These are phyloP conservation scores for Scomber japonicus DNA, from an alignment of 2,113 vertebrate species.

Conservation along the genomic window DNA sequence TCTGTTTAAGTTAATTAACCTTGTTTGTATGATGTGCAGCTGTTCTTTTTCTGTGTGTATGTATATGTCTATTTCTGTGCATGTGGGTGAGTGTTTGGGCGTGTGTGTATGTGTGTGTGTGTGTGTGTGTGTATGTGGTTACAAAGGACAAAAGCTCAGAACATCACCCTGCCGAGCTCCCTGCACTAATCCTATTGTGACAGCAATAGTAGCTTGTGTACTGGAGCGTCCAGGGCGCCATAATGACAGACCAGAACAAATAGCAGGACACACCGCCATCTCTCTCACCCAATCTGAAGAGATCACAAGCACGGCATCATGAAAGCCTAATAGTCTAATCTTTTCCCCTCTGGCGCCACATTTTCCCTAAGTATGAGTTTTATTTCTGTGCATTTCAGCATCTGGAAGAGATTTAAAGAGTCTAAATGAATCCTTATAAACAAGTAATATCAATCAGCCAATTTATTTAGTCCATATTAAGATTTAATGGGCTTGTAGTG, in stretches of 20 bases:
- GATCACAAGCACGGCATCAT: conserved; percentile 34
- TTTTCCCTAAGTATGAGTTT: neutral
- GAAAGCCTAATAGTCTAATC: conserved; percentile 3
- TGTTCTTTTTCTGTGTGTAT: conserved; percentile 9
- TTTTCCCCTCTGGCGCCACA: neutral
- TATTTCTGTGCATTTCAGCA: neutral
- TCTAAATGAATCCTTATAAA: neutral
- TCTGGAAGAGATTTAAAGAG: neutral
- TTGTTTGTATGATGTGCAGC: conserved; percentile 11
- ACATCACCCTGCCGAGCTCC: conserved; percentile 4
- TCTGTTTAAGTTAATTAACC: conserved; percentile 49
- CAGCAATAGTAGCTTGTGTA: conserved; percentile 32
- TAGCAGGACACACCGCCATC: conserved; percentile 4
- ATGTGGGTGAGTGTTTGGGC: neutral
- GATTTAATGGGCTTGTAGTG: neutral
- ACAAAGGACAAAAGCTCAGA: neutral
- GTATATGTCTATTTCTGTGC: neutral
- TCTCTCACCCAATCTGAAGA: conserved; percentile 42
- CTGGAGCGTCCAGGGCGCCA: conserved; percentile 37
- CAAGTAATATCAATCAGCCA: neutral
- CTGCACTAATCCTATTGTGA: conserved; percentile 62
- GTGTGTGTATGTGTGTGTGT: conserved; percentile 1
- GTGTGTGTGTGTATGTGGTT: neutral
- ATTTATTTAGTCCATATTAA: neutral
- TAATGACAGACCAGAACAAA: conserved; percentile 52